Percentiles rank a stretch among this genome's conserved stretches.
Evolutionary conservation across 64 coral and sea anemone species (phyloP).

Genomic region (Montipora cactus): DNA sequence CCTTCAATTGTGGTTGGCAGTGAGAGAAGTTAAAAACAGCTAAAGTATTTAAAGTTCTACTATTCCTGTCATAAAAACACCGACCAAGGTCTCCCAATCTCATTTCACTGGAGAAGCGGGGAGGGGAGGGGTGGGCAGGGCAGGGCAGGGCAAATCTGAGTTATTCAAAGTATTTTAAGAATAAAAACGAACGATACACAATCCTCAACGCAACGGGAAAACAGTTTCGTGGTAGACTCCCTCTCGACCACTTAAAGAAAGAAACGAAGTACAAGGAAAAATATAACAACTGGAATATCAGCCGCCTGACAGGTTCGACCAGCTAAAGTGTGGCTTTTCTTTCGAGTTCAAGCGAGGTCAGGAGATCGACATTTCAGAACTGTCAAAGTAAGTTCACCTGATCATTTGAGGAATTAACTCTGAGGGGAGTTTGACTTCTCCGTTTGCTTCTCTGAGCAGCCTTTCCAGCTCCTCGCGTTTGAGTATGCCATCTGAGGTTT

Average conservation of each 20-base stretch:
- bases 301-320: too few relatives aligned
- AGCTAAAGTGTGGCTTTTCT: too few relatives aligned
- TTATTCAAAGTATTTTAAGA: not conserved
- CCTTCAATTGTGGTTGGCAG: not conserved
- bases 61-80: not conserved
- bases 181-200: not conserved
- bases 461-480: slow-evolving; percentile 32
- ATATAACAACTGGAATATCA: too few relatives aligned
- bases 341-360: too few relatives aligned
- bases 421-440: slow-evolving; percentile 32
- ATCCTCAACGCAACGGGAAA: not conserved
- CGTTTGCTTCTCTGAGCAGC: slow-evolving; percentile 50
- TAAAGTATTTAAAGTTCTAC: too few relatives aligned
- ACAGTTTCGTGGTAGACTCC: not conserved
- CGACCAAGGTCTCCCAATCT: not conserved
- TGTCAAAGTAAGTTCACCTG: slow-evolving; percentile 51
- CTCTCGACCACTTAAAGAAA: too few relatives aligned
- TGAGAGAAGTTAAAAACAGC: not conserved
- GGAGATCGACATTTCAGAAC: not conserved
- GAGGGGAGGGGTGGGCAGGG: too few relatives aligned
- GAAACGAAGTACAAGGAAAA: too few relatives aligned
- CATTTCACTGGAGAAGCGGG: not conserved
- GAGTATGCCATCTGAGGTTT: slow-evolving; percentile 63
- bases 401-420: slow-evolving; percentile 79
- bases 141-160: not conserved